These are phyloP conservation scores for Triops cancriformis DNA, from an alignment of 1,140 invertebrate species.

Conservation along the genomic window DNA sequence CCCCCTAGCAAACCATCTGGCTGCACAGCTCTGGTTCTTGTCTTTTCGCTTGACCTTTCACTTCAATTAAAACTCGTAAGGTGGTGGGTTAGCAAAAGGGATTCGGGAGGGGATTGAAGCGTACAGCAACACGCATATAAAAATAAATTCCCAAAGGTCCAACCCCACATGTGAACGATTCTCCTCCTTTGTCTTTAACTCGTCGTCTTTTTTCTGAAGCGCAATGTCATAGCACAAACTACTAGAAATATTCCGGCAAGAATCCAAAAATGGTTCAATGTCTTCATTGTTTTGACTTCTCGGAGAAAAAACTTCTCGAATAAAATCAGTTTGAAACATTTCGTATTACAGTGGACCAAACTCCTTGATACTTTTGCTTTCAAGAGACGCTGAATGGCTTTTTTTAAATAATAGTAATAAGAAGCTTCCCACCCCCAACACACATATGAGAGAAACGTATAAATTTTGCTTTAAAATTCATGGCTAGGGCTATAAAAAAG, in stretches of 20 bases:
- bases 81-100: not conserved
- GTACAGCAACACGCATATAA: not conserved
- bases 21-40: not conserved
- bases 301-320: not conserved
- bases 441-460: not conserved
- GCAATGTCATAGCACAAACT: not conserved
- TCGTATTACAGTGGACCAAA: too few relatives aligned
- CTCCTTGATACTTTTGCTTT: not conserved
- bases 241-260: conserved; percentile 1
- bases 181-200: not conserved
- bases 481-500: not conserved
- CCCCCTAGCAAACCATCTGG: not conserved
- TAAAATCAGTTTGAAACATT: not conserved
- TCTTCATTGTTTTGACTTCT: not conserved
- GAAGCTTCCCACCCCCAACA: not conserved
- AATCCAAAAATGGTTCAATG: not conserved
- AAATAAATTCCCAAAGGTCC: not conserved
- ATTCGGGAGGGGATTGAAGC: not conserved
- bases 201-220: not conserved
- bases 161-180: not conserved
- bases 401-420: not conserved
- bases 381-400: not conserved
- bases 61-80: not conserved
- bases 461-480: not conserved
- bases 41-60: not conserved